phyloP scores from a whole-genome alignment of 2,888 invertebrate species.

The Hirtodrosophila histrioides region DNA sequence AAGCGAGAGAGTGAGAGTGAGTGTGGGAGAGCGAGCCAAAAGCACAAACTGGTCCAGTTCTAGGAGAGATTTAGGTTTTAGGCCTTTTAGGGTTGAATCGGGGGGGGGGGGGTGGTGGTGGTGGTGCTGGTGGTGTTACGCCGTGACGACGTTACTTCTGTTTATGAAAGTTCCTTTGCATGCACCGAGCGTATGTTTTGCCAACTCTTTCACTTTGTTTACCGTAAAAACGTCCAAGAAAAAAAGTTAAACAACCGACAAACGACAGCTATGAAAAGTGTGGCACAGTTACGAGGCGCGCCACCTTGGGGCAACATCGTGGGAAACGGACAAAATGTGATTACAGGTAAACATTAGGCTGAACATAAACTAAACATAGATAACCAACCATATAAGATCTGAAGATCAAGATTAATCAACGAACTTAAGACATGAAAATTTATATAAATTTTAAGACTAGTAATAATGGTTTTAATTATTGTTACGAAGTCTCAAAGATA shows the following conservation, averaged over 20 bases:
- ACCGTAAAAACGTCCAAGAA: conserved; percentile 51
- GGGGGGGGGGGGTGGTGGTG: not conserved
- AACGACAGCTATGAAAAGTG: conserved; percentile 39
- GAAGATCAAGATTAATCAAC: no score
- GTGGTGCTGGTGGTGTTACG: not conserved
- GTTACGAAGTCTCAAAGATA: no score
- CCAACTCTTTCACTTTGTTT: conserved; percentile 69
- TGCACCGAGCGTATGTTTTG: conserved; percentile 69
- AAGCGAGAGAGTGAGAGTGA: conserved; percentile 12
- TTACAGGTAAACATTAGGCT: no score
- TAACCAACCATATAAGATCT: no score
- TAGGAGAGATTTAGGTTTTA: conserved; percentile 4
- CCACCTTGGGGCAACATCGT: conserved; percentile 32
- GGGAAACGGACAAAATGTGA: not conserved
- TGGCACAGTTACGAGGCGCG: conserved; percentile 33
- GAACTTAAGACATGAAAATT: no score
- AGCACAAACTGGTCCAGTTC: conserved; percentile 41
- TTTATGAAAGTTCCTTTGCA: conserved; percentile 60
- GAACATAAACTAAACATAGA: no score
- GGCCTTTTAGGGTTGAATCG: not conserved
- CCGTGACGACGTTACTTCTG: conserved; percentile 24
- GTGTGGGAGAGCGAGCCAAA: conserved; percentile 11
- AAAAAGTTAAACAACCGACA: conserved; percentile 34
- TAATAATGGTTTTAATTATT: no score
- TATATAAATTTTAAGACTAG: no score